Base-by-base conservation (phyloP, 1,140 invertebrate genomes). In the Leptinotarsa lineolata region DNA sequence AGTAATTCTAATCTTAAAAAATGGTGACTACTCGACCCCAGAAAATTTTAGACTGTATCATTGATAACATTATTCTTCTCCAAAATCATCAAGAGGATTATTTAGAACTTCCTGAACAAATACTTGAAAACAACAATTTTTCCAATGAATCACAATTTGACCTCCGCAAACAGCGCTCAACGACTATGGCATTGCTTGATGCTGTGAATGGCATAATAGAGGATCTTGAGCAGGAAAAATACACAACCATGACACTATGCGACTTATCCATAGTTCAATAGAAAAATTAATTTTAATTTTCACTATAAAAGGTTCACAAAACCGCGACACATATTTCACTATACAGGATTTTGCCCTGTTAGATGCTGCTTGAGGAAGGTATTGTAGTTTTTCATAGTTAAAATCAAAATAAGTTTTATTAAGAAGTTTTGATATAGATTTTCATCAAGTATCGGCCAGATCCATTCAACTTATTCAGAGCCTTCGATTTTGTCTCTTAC, bases 11-110 rank as follows among this genome's bases (percentile, higher is more conserved):
- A 20, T 59, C 58, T 59, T 59, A 8, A 3, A 59, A 59, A 16
- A 59, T n/a, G 58, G 58, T n/a, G 58, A 59, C 20, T 8, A 59
- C 2, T 59, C 15, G 20, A n/a, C 20, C 58, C 58, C 15, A 59
- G 13, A 59, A 59, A 59, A 59, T 59, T 59, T n/a, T 59, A 59
- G 58, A 20, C 58, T 8, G 13, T 59, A 59, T 59, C 58, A n/a
- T 59, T 59, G 13, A 59, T 59, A 59, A 59, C 15, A 59, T n/a
- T 59, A 30, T 30, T 30, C 20, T 16, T 59, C 15, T 59, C 58
- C 16, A 59, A 59, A 59, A 16, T 59, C 58, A 59, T 59, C 15
- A 0, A 59, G 20, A 59, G 20, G 15, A 59, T 59, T 16, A 8
- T 16, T 59, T 1, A 59, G 20, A 20, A 59, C 58, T 3, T 1